Conservation (phyloP, 2,888 invertebrate species). For the Cylindroiulus punctatus region DNA sequence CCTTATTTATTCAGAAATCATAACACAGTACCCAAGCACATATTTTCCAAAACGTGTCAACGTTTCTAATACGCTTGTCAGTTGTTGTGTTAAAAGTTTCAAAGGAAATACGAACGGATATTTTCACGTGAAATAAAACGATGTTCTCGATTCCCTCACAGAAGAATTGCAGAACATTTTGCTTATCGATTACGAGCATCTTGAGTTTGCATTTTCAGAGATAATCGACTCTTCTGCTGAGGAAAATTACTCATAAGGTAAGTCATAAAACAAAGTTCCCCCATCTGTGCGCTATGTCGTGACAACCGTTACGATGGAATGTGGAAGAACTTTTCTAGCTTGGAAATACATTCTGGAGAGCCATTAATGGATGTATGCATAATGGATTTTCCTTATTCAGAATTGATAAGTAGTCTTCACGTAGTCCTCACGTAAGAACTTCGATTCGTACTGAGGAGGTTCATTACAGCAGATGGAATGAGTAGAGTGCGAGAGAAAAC, state of each 20-base stretch:
- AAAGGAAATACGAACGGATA: not conserved
- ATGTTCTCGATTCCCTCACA: too few relatives aligned
- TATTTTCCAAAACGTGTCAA: too few relatives aligned
- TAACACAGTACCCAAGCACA: too few relatives aligned
- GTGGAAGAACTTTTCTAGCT: not conserved
- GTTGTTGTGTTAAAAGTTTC: not conserved
- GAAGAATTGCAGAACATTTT: not conserved
- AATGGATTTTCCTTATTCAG: not conserved
- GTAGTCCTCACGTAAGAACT: not conserved
- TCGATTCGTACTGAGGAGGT: not conserved
- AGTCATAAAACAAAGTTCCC: not conserved
- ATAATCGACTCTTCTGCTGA: not conserved
- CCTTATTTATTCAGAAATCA: too few relatives aligned
- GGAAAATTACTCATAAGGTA: not conserved
- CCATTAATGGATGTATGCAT: constrained; percentile 10
- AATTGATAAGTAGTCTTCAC: not conserved
- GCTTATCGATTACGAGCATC: not conserved
- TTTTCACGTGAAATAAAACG: too few relatives aligned
- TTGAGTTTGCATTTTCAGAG: not conserved
- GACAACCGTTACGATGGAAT: not conserved
- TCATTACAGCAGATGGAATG: not conserved
- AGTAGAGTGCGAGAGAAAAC: not conserved
- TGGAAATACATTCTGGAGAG: not conserved
- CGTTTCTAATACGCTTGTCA: not conserved
- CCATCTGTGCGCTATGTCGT: not conserved